phyloP scores from a whole-genome alignment of 2,888 invertebrate genomes.

The Leistus spinibarbis region DNA sequence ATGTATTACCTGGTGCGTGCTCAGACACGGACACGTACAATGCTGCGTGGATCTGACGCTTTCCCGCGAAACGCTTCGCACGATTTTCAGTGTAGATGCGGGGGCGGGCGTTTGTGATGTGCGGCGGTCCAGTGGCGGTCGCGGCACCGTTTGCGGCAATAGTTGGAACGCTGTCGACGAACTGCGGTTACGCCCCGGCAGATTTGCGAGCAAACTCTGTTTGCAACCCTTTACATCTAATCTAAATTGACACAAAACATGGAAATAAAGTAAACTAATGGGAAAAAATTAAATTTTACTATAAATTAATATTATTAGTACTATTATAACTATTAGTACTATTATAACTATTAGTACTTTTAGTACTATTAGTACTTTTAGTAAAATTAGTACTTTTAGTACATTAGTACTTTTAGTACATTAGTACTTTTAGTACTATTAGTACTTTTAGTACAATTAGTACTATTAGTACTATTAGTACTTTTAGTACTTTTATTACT shows the following conservation, averaged over 20 bases:
- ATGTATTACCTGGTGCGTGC: conserved; percentile 55
- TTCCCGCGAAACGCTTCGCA: conserved; percentile 84
- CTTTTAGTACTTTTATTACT: no score
- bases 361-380: no score
- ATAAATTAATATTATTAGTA: no score
- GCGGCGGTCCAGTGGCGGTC: conserved; percentile 70
- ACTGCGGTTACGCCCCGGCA: conserved; percentile 62
- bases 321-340: no score
- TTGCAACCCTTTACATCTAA: conserved; percentile 59
- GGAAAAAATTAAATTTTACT: background rate
- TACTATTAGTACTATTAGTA: no score
- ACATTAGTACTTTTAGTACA: no score
- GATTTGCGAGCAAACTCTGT: conserved; percentile 55
- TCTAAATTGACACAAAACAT: conserved; percentile 43
- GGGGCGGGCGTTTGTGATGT: conserved; percentile 82
- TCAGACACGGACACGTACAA: conserved; percentile 65
- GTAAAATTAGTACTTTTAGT: no score
- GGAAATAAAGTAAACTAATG: background rate
- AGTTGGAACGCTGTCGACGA: conserved; percentile 71
- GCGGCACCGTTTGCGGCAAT: conserved; percentile 66
- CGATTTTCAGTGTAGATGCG: conserved; percentile 75
- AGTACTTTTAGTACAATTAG: no score
- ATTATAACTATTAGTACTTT: no score
- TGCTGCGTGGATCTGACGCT: conserved; percentile 77
- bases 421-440: no score